These are phyloP conservation scores for Ectropis crepuscularia DNA, from an alignment of 2,888 invertebrate genomes.

Conservation along the genomic window DNA sequence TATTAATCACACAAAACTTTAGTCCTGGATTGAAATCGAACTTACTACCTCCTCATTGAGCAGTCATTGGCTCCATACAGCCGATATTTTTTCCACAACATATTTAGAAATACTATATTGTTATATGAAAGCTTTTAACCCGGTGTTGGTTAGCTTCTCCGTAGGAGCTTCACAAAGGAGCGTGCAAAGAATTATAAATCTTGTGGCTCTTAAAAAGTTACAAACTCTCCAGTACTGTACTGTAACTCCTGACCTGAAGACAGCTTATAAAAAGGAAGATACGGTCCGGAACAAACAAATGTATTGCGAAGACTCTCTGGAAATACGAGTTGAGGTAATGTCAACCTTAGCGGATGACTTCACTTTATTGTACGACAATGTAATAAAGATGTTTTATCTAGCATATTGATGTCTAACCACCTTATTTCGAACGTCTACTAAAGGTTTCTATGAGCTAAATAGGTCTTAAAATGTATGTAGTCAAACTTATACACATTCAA, in stretches of 20 bases:
- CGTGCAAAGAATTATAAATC: constrained; percentile 24
- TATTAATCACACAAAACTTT: too few relatives aligned
- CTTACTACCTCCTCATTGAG: too few relatives aligned
- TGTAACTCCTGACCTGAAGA: constrained; percentile 62
- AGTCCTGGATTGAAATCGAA: too few relatives aligned
- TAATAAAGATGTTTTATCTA: too few relatives aligned
- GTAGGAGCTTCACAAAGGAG: constrained; percentile 7
- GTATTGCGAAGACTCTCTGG: constrained; percentile 67
- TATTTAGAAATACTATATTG: constrained; percentile 15
- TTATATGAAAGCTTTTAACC: constrained; percentile 9
- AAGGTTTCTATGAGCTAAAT: too few relatives aligned
- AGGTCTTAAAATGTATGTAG: too few relatives aligned
- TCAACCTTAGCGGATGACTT: background rate
- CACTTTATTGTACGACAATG: too few relatives aligned
- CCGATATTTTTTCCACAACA: background rate
- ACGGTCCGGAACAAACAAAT: constrained; percentile 73
- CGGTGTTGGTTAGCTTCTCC: constrained; percentile 11
- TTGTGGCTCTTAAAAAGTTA: constrained; percentile 28
- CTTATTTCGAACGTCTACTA: too few relatives aligned
- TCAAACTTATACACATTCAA: too few relatives aligned
- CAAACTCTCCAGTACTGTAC: constrained; percentile 33
- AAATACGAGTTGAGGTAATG: constrained; percentile 61
- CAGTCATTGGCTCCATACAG: background rate
- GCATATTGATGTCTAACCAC: too few relatives aligned
- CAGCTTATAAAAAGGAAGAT: constrained; percentile 72